phyloP scores from a whole-genome alignment of 1,140 invertebrate genomes.

The Homarus americanus region DNA sequence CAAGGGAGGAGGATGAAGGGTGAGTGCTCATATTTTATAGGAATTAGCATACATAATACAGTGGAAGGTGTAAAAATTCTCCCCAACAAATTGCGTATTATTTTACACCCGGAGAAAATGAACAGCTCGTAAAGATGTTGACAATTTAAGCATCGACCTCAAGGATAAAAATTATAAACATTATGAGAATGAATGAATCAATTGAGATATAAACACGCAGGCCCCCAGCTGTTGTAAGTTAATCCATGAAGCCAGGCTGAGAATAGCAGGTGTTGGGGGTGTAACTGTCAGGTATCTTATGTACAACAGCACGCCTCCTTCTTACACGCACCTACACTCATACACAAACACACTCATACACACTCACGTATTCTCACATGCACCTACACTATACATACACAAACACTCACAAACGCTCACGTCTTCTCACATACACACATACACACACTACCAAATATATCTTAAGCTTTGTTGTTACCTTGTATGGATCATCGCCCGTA shows the following conservation, averaged over 20 bases:
- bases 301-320: background rate
- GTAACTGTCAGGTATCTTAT: too few species aligned
- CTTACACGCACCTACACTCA: background rate
- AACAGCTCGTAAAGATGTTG: background rate
- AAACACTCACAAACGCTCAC: too few species aligned
- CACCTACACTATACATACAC: too few species aligned
- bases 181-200: background rate
- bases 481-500: too few species aligned
- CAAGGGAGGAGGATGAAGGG: background rate
- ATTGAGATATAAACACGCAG: too few species aligned
- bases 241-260: too few species aligned
- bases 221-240: too few species aligned
- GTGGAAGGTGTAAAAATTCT: background rate
- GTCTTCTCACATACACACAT: too few species aligned
- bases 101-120: background rate
- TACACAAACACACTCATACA: background rate
- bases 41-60: background rate
- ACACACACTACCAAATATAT: too few species aligned
- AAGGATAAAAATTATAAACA: background rate
- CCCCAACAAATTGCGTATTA: background rate
- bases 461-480: too few species aligned
- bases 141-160: background rate
- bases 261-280: too few species aligned
- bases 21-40: background rate
- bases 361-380: background rate